Percentiles rank a stretch among this genome's conserved stretches.
These are phyloP conservation scores for Acomys russatus DNA, from an alignment of 2,797 vertebrate genomes.

Conservation along the genomic window DNA sequence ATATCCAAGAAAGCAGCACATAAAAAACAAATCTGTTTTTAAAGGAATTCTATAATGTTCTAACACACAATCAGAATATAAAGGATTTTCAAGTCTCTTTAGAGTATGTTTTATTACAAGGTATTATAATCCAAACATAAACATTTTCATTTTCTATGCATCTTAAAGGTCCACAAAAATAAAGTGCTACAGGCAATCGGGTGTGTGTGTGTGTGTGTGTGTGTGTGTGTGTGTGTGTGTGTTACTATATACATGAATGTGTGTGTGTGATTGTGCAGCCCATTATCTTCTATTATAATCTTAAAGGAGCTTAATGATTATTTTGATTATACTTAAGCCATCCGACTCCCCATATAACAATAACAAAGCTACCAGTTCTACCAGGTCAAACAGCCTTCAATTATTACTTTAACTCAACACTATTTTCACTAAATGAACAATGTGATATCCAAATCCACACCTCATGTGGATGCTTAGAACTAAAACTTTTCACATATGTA, in stretches of 20 bases:
- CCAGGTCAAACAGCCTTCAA: constrained; percentile 46
- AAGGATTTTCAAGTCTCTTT: constrained; percentile 43
- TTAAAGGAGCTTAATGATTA: constrained; percentile 46
- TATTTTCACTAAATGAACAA: constrained; percentile 69
- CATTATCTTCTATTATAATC: constrained; percentile 11
- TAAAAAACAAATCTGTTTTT: constrained; percentile 53
- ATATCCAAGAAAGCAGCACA: constrained; percentile 15
- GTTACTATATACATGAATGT: neutral
- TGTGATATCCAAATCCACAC: constrained; percentile 51
- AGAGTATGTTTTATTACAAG: neutral
- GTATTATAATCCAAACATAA: constrained; percentile 28
- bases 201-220: neutral
- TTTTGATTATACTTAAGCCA: neutral
- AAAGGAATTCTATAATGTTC: neutral
- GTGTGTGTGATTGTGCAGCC: neutral
- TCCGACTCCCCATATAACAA: neutral
- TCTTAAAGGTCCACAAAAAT: constrained; percentile 57
- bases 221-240: no score
- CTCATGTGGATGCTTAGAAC: constrained; percentile 50
- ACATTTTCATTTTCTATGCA: constrained; percentile 53
- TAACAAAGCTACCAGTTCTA: constrained; percentile 39
- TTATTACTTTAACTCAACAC: constrained; percentile 42
- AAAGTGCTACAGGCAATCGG: neutral
- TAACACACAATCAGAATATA: constrained; percentile 33
- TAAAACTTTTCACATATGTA: constrained; percentile 49